Evolutionary conservation across 2,113 vertebrate genomes (phyloP), one percentile per base, ranked within the genome.

Genomic region (Festucalex cinctus): DNA sequence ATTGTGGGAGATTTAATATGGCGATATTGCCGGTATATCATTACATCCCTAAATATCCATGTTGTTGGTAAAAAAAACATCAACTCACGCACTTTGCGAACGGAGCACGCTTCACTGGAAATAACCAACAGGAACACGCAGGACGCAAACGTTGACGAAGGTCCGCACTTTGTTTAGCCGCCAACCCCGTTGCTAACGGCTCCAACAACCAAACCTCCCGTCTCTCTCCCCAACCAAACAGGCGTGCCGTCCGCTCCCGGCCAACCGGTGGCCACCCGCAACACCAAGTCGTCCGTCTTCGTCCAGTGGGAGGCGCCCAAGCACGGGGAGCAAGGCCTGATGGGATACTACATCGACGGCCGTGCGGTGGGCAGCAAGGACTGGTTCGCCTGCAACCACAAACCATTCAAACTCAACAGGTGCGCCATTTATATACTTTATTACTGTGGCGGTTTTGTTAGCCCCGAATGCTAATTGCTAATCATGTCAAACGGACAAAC

Each of bases 341-440:
- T 97, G 57, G 97, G 97, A 19, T 99, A 98, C 81, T 99, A 99
- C 35, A 92, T 98, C 63, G 97, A 99, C 6, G 93, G 89, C 54
- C 94, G 91, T 1, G 79, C 92, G 1, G 91, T 87, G 0, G 96
- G 97, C 24, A 90, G 94, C 76, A 95, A 94, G 75, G 65, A 44
- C 7, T 98, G 97, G 97, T 92, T 94, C 48, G 86, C 95, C 0
- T 95, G 95, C 65, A 99, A 98, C 81, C 94, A 99, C 82, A 98
- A 97, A 73, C 97, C 97, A 58, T 93, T 96, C 62, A 93, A 90
- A 77, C 93, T 95, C 71, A 96, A 91, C 91, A 95, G 95, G 97
- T 96, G 84, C 6, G n/a, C 1, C 20, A 26, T n/a, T n/a, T n/a
- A n/a, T 9, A 51, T 22, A 51, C 24, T 54, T 24, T 26, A 26